Base-by-base conservation (phyloP, 2,797 vertebrate genomes). In the Lutjanus argentimaculatus region DNA sequence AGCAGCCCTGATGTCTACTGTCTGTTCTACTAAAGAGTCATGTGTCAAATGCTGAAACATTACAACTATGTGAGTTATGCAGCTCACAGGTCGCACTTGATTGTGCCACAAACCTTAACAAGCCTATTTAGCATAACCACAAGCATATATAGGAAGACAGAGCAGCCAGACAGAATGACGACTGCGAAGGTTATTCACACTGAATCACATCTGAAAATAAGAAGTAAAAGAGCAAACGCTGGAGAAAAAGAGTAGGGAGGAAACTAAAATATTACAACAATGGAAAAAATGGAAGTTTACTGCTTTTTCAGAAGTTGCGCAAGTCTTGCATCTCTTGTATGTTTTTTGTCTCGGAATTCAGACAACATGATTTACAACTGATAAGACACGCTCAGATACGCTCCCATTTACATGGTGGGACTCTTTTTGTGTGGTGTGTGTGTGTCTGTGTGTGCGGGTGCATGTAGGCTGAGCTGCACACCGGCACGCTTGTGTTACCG, bases 261-360 rank as follows among this genome's bases (percentile, higher is more conserved):
- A 84, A 67, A 4, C 25, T 30, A 30, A 30, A 4, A 30, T 30
- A 30, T 30, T 30, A 30, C 25, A 30, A 2, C 25, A 30, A 21
- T 45, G 21, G 48, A 16, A 66, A 84, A 83, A 75, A 9, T 58
- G 70, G 72, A 88, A 56, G 75, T 72, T 57, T 6, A 19, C 13
- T 36, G 4, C 1, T 0, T 79, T 75, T 59, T 72, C 59, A 66
- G 59, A 70, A 55, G 69, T 80, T 85, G 62, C 85, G 63, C 48
- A 80, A 80, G 40, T 6, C 17, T 75, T 81, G 70, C 65, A 58
- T 67, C 8, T 73, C 65, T 48, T 70, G 67, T 74, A 19, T 72
- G 69, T 85, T 85, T 84, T 80, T 52, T 75, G 53, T 80, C 67
- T 76, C 15, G 42, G 21, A 70, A 22, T 14, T 40, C 16, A 69